Evolutionary conservation across 2,113 vertebrate species (phyloP).

Genomic region (Miniopterus natalensis): DNA sequence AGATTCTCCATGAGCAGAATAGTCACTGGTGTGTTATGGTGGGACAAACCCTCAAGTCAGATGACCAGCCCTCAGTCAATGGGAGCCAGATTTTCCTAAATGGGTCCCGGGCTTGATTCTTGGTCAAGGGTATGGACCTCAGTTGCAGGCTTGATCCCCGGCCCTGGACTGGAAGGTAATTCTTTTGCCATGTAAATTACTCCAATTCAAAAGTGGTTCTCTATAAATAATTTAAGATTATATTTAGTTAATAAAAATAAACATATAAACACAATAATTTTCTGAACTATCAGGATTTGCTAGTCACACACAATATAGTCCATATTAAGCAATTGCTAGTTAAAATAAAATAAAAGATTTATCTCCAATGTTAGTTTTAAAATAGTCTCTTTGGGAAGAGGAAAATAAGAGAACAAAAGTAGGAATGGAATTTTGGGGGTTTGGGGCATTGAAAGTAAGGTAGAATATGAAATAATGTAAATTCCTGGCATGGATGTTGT

Average conservation of each 20-base stretch:
- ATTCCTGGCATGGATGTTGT: not conserved
- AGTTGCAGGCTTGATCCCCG: too few relatives aligned
- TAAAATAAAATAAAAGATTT: not conserved
- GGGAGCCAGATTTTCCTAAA: not conserved
- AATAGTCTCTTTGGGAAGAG: not conserved
- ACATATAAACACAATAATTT: not conserved
- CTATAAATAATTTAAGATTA: not conserved
- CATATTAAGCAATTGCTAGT: not conserved
- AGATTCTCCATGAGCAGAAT: not conserved
- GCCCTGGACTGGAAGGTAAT: not conserved
- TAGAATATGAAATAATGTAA: constrained; percentile 22
- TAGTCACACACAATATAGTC: not conserved
- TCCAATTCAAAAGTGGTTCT: not conserved
- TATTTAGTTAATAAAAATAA: not conserved
- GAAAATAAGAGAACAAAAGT: not conserved
- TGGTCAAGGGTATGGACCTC: too few relatives aligned
- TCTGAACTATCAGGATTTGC: not conserved
- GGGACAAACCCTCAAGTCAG: too few relatives aligned
- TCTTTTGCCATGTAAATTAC: not conserved
- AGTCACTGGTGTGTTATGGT: not conserved
- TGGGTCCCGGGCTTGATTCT: not conserved
- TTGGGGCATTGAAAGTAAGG: constrained; percentile 6
- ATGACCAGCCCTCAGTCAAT: not conserved
- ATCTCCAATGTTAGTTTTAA: not conserved
- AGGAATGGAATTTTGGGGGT: not conserved